Percentiles rank a stretch among this genome's conserved stretches.
phyloP scores from a whole-genome alignment of 2,888 invertebrate genomes.

The Tortricodes alternella region DNA sequence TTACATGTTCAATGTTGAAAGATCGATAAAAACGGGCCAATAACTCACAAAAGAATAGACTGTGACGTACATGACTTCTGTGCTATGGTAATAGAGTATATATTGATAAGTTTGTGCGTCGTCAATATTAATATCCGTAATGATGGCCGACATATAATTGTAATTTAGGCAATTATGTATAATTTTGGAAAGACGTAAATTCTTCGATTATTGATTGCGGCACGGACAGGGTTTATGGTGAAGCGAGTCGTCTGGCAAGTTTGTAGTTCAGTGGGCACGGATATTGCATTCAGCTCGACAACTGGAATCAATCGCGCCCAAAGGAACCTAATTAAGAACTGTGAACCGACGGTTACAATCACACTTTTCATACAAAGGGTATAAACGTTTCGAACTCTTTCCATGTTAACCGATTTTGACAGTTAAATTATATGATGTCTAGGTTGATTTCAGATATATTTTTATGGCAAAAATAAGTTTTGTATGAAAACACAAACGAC shows the following conservation, averaged over 20 bases:
- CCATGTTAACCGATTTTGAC: neutral
- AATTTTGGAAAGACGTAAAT: constrained; percentile 11
- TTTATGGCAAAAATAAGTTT: too few species aligned
- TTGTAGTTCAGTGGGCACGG: constrained; percentile 2
- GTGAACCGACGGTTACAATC: too few species aligned
- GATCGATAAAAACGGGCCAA: constrained; percentile 53
- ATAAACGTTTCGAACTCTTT: neutral
- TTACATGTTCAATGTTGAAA: constrained; percentile 50
- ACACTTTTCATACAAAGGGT: too few species aligned
- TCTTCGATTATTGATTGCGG: constrained; percentile 22
- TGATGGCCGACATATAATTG: constrained; percentile 48
- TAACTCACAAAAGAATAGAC: constrained; percentile 36
- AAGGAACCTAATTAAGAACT: too few species aligned
- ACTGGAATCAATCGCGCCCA: constrained; percentile 9
- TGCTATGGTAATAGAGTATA: constrained; percentile 2
- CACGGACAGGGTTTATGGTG: neutral
- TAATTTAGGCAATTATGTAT: constrained; percentile 46
- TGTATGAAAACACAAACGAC: too few species aligned
- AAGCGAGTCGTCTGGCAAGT: constrained; percentile 10
- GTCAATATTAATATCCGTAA: constrained; percentile 38
- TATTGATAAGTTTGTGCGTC: constrained; percentile 6
- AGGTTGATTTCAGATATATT: too few species aligned
- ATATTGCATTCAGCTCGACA: neutral
- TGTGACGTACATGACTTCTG: neutral
- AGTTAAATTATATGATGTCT: too few species aligned